Base-by-base conservation (phyloP, 2,797 vertebrate species). In the Vireo griseus region DNA sequence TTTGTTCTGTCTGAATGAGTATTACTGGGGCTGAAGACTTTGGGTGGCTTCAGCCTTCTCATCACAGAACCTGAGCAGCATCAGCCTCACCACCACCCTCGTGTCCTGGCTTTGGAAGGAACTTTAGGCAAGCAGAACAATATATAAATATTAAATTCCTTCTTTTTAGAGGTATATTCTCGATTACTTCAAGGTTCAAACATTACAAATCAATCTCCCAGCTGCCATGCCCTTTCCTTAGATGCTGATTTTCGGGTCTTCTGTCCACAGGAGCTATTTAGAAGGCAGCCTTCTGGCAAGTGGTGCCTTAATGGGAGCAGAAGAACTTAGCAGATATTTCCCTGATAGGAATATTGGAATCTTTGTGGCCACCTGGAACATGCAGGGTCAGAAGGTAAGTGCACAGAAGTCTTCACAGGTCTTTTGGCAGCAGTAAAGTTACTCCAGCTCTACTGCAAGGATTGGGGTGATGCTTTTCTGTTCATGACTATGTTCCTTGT, bases 301-400 rank as follows among this genome's bases (percentile, higher is more conserved):
- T 0, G 98, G 99, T 45, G 99, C 99, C 65, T 97, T 99, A 94
- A 98, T 99, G 39, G 99, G 99, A 51, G 98, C 99, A 1, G 99
- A 99, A 42, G 99, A 99, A 95, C 98, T 99, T 63, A 98, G 98
- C 89, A 99, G 99, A 7, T 98, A 99, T 95, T 99, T 99, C 94
- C 99, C 99, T 1, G 97, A 99, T 81, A 97, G 99, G 87, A 98
- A 58, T 35, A 20, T 99, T 71, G 98, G 98, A 19, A 91, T 99
- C 86, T 99, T 99, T 51, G 94, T 99, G 52, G 98, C 98, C 94
- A 99, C 99, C 3, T 99, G 99, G 99, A 99, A 99, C 97, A 99
- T 99, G 99, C 99, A 99, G 95, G 99, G 99, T 57, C 98, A 98
- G 94, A 99, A 99, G 98, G 99, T 99, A 18, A 4, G 29, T 71